Evolutionary conservation across 1,140 invertebrate genomes (phyloP).

Genomic region (Drosophila varians): DNA sequence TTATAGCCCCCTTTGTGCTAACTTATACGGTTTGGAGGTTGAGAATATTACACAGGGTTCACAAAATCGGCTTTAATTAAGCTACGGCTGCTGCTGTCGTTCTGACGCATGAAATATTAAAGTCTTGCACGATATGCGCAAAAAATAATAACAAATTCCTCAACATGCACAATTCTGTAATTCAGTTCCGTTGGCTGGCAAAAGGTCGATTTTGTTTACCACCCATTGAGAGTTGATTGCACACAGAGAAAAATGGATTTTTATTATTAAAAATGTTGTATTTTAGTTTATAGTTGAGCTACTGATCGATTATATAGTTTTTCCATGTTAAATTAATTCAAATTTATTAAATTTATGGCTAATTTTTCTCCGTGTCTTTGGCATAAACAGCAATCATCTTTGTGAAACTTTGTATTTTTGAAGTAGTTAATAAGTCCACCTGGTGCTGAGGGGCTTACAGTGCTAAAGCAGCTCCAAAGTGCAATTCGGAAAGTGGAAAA

Average conservation of each 20-base stretch:
- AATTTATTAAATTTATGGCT: no score
- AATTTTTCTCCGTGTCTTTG: not conserved
- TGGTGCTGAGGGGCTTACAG: not conserved
- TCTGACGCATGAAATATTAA: constrained; percentile 55
- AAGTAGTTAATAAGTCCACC: constrained; percentile 64
- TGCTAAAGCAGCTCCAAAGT: constrained; percentile 5
- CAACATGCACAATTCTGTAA: constrained; percentile 47
- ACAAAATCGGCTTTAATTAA: constrained; percentile 62
- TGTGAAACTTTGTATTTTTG: constrained; percentile 61
- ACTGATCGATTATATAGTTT: no score
- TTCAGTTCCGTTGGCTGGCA: constrained; percentile 36
- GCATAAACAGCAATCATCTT: constrained; percentile 38
- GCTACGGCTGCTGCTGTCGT: constrained; percentile 30
- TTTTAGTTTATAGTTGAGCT: no score
- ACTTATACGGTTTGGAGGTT: constrained; percentile 13
- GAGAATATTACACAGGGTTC: constrained; percentile 18
- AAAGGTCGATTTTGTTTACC: constrained; percentile 4
- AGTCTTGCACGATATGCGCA: constrained; percentile 43
- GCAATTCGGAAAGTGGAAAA: constrained; percentile 34
- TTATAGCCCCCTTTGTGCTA: constrained; percentile 46
- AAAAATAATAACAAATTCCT: constrained; percentile 54
- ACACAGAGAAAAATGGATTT: not conserved
- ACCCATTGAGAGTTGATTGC: not conserved
- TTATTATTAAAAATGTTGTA: not conserved
- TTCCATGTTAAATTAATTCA: no score